phyloP scores from a whole-genome alignment of 2,888 invertebrate genomes.

The Macaria liturata region DNA sequence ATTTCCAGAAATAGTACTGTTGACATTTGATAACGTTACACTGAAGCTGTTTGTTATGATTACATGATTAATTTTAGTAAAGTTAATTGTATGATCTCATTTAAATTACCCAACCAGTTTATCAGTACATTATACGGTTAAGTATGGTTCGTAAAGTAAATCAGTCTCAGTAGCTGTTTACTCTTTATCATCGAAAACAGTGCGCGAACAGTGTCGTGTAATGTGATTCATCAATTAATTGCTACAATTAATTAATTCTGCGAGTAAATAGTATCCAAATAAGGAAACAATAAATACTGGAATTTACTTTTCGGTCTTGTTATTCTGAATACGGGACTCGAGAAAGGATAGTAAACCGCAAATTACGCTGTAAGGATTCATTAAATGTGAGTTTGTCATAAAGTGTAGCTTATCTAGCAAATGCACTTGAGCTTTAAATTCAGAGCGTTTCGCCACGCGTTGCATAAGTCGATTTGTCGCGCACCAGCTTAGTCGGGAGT shows the following conservation, averaged over 20 bases:
- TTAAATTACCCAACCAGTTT: constrained; percentile 51
- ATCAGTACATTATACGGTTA: constrained; percentile 24
- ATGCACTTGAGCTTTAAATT: constrained; percentile 36
- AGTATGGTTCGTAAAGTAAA: constrained; percentile 13
- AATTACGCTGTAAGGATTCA: constrained; percentile 22
- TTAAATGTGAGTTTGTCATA: constrained; percentile 13
- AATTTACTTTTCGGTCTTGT: too few species aligned
- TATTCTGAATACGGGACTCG: background rate
- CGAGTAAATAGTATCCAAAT: background rate
- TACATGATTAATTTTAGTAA: constrained; percentile 13
- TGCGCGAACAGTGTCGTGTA: constrained; percentile 16
- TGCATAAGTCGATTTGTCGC: constrained; percentile 47
- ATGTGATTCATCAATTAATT: too few species aligned
- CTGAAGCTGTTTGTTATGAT: constrained; percentile 20
- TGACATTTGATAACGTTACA: constrained; percentile 5
- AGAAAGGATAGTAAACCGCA: constrained; percentile 4
- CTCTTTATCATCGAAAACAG: constrained; percentile 31
- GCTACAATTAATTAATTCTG: too few species aligned
- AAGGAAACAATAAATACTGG: background rate
- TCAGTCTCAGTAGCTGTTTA: constrained; percentile 34
- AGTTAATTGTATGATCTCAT: constrained; percentile 56
- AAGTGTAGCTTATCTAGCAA: constrained; percentile 21
- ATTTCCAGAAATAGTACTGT: background rate
- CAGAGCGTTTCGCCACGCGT: constrained; percentile 27
- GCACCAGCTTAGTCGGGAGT: constrained; percentile 47